Conservation (phyloP, 2,797 vertebrate genomes). For the Anguilla pacifica region DNA sequence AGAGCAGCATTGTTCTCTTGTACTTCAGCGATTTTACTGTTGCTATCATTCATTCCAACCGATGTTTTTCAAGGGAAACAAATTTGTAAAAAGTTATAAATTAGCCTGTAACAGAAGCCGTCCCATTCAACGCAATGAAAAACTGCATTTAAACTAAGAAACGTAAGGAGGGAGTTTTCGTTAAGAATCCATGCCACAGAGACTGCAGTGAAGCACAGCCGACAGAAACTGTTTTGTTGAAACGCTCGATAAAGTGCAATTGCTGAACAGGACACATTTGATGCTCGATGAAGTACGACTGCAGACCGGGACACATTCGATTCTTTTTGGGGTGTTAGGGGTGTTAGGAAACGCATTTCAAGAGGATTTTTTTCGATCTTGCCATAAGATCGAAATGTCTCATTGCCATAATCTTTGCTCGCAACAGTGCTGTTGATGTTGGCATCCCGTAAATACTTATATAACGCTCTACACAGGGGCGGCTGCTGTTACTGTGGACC, state of each 20-base stretch:
- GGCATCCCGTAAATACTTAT: neutral
- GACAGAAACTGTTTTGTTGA: neutral
- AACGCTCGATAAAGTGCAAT: too few species aligned
- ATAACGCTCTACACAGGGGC: slow-evolving; percentile 9
- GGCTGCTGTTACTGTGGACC: neutral
- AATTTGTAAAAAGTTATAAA: neutral
- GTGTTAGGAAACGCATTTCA: neutral
- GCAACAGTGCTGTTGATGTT: slow-evolving; percentile 16
- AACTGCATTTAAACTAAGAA: neutral
- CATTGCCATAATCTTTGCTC: neutral
- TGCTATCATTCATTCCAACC: neutral
- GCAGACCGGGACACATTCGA: too few species aligned
- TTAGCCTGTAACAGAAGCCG: neutral
- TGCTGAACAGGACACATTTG: too few species aligned
- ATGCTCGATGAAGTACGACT: too few species aligned
- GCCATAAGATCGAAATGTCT: too few species aligned
- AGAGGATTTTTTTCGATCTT: neutral
- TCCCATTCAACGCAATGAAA: neutral
- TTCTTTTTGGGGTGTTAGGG: neutral
- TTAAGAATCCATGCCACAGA: neutral
- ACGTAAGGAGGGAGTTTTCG: neutral
- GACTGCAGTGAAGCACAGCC: neutral
- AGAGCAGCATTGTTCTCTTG: neutral
- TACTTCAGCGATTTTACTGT: neutral
- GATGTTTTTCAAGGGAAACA: neutral